These are phyloP conservation scores for Passer domesticus DNA, from an alignment of 2,113 vertebrate species.

Conservation along the genomic window DNA sequence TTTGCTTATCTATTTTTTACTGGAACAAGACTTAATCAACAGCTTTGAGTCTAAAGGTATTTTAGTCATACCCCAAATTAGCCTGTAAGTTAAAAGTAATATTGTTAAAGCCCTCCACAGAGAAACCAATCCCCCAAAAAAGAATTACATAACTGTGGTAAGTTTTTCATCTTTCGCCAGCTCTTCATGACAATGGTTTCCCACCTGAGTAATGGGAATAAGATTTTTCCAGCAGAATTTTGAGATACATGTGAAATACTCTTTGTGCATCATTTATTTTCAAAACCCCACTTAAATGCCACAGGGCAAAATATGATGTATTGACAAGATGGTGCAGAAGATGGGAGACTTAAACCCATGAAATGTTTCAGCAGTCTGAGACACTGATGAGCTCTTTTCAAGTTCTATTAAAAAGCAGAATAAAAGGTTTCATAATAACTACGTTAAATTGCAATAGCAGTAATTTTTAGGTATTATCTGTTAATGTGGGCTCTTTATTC, in stretches of 20 bases:
- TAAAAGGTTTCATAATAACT: neutral
- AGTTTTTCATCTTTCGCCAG: neutral
- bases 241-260: neutral
- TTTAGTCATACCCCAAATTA: neutral
- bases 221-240: neutral
- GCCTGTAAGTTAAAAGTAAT: neutral
- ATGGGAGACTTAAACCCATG: neutral
- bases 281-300: neutral
- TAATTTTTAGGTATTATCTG: neutral
- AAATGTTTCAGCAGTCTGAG: neutral
- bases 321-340: neutral
- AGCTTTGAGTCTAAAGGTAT: neutral
- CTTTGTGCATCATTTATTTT: neutral
- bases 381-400: neutral
- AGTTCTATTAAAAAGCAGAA: neutral
- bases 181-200: neutral
- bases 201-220: neutral
- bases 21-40: neutral
- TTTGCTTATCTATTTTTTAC: slow-evolving; percentile 12
- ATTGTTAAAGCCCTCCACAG: neutral
- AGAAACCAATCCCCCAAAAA: neutral
- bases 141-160: neutral
- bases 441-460: neutral
- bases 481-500: neutral
- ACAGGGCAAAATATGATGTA: neutral